Evolutionary conservation across 2,113 vertebrate species (phyloP).

Genomic region (Entelurus aequoreus): DNA sequence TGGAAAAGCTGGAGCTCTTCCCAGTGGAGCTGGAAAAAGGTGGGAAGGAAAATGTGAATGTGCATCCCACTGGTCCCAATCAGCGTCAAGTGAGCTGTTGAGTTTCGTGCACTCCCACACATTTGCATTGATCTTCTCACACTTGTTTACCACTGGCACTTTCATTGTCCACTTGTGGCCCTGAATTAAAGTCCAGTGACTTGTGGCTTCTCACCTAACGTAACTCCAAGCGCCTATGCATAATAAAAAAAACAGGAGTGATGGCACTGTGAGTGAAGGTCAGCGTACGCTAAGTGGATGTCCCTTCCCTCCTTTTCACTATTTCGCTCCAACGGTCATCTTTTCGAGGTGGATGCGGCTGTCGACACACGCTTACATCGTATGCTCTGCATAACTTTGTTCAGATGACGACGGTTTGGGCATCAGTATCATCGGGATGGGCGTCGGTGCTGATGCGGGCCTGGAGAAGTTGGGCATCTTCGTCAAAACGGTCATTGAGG

Average conservation of each 20-base stretch:
- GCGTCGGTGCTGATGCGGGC: slow-evolving; percentile 95
- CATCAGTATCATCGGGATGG: slow-evolving; percentile 98
- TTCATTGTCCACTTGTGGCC: slow-evolving; percentile 16
- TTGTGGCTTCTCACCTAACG: slow-evolving; percentile 36
- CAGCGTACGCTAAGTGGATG: slow-evolving; percentile 6
- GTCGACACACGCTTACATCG: neutral
- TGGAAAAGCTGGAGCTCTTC: slow-evolving; percentile 97
- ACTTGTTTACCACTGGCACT: slow-evolving; percentile 11
- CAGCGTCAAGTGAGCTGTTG: neutral
- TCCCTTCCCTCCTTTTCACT: slow-evolving; percentile 8
- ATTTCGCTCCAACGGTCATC: slow-evolving; percentile 6
- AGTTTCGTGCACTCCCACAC: neutral
- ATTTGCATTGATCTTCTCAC: slow-evolving; percentile 5
- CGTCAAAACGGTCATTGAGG: slow-evolving; percentile 96
- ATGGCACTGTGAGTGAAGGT: slow-evolving; percentile 14
- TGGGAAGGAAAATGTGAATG: slow-evolving; percentile 44
- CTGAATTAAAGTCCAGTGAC: slow-evolving; percentile 29
- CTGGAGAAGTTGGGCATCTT: slow-evolving; percentile 98
- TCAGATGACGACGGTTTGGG: slow-evolving; percentile 95
- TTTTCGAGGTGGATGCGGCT: neutral
- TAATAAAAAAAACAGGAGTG: slow-evolving; percentile 37
- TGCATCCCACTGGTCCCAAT: too few species aligned
- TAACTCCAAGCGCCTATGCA: slow-evolving; percentile 38
- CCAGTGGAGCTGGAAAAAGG: slow-evolving; percentile 97
- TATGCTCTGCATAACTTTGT: slow-evolving; percentile 19